Base-by-base conservation (phyloP, 2,888 invertebrate genomes). In the Dicyrtomina minuta region DNA sequence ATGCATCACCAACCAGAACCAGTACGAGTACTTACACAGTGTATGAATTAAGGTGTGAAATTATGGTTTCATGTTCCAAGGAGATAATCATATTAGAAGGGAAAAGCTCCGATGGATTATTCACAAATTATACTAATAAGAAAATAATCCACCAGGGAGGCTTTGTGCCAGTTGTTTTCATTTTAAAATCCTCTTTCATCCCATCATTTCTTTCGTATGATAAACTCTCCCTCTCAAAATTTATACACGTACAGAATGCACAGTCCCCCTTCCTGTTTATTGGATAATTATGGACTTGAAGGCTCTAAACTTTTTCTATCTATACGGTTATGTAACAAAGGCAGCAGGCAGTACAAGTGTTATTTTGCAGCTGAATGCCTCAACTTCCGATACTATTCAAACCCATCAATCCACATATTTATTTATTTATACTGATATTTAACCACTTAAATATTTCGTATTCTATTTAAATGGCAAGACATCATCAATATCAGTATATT, bases 111-210 rank as follows among this genome's bases (percentile, higher is more conserved):
- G 49, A n/a, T 12, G 51, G 62, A 62, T 62, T 62, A 62, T 51
- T 62, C 33, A 22, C 62, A 62, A 62, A 62, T 62, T 62, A 62
- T 49, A 49, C 49, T 62, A 62, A 51, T 62, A 62, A 49, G 62
- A 51, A 51, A 62, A 62, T 62, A 62, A 62, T 62, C 62, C 62
- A 51, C 24, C 41, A 59, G 59, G 59, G 59, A 59, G 20, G 33
- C n/a, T n/a, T 27, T 6, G n/a, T 22, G 41, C 12, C 46, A 13
- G 26, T 39, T 24, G 46, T 39, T 46, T 24, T 22, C 33, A 62
- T 61, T 61, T 61, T 44, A 43, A 61, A 60, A 44, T 24, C 46
- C 43, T 8, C 24, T 44, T 22, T 44, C 20, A 44, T 43, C 43
- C 61, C 24, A 61, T 20, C 39, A 44, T 61, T 61, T 24, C 61